phyloP scores from a whole-genome alignment of 2,888 invertebrate species.

The Drosophila vallismaia region DNA sequence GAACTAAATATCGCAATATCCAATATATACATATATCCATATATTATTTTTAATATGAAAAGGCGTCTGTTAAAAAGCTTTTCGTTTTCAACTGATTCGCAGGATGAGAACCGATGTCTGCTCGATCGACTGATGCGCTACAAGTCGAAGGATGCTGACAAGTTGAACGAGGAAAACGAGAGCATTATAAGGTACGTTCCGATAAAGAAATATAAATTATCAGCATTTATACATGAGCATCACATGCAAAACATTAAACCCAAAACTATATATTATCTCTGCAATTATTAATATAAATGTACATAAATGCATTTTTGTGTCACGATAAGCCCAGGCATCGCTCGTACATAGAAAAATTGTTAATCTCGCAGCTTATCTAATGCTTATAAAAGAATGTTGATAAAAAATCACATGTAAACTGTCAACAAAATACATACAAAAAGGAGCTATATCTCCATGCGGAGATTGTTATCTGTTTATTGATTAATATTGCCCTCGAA shows the following conservation, averaged over 20 bases:
- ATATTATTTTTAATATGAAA: conserved; percentile 31
- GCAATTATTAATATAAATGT: conserved; percentile 27
- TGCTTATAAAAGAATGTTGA: conserved; percentile 40
- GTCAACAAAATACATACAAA: conserved; percentile 22
- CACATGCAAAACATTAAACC: conserved; percentile 30
- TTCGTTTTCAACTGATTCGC: conserved; percentile 81
- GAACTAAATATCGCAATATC: conserved; percentile 9
- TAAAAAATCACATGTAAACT: conserved; percentile 29
- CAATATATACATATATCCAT: background rate
- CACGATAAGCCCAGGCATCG: conserved; percentile 25
- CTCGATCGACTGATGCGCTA: conserved; percentile 94
- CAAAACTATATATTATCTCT: conserved; percentile 22
- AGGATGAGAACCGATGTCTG: conserved; percentile 94
- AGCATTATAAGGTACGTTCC: conserved; percentile 92
- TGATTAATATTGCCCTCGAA: background rate
- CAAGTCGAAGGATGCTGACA: conserved; percentile 97
- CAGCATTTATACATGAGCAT: conserved; percentile 17
- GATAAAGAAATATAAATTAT: background rate
- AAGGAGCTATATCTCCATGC: background rate
- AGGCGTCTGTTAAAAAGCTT: conserved; percentile 28
- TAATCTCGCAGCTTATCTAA: conserved; percentile 38
- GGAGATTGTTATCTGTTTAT: background rate
- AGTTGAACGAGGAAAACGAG: conserved; percentile 98
- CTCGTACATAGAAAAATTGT: conserved; percentile 18
- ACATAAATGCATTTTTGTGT: conserved; percentile 30